Conservation (phyloP, 2,113 vertebrate species). For the Lophura nycthemera region DNA sequence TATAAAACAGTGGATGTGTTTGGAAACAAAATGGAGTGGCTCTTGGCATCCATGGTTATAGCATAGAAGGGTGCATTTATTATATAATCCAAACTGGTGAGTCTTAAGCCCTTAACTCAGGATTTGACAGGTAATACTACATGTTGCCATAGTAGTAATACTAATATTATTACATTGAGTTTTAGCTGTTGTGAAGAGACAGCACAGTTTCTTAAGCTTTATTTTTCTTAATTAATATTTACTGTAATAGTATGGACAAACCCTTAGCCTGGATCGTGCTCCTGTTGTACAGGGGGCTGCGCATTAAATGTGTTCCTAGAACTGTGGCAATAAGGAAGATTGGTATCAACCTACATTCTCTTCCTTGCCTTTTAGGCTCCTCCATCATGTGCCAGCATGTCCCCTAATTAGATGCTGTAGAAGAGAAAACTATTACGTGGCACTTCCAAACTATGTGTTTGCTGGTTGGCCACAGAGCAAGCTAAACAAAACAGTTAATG, state of each 20-base stretch:
- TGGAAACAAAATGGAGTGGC: background rate
- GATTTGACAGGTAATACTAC: background rate
- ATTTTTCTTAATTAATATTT: background rate
- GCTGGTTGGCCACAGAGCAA: conserved; percentile 14
- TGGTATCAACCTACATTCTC: background rate
- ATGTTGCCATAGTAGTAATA: background rate
- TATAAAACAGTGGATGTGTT: background rate
- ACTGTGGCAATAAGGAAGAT: background rate
- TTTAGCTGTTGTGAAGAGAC: background rate
- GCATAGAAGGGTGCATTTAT: background rate
- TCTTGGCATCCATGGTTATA: background rate
- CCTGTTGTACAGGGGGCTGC: background rate
- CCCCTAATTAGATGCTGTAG: conserved; percentile 7
- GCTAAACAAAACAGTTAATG: conserved; percentile 38
- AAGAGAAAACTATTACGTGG: background rate
- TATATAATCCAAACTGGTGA: background rate
- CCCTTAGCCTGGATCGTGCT: background rate
- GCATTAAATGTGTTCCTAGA: background rate
- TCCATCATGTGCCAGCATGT: background rate
- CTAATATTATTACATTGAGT: background rate
- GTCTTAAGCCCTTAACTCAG: background rate
- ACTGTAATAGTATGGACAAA: background rate
- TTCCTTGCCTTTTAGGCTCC: background rate
- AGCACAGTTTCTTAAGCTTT: background rate
- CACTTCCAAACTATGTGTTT: background rate